Evolutionary conservation across 2,113 vertebrate species (phyloP), one percentile per base, ranked within the genome.

Genomic region (Mugil cephalus): DNA sequence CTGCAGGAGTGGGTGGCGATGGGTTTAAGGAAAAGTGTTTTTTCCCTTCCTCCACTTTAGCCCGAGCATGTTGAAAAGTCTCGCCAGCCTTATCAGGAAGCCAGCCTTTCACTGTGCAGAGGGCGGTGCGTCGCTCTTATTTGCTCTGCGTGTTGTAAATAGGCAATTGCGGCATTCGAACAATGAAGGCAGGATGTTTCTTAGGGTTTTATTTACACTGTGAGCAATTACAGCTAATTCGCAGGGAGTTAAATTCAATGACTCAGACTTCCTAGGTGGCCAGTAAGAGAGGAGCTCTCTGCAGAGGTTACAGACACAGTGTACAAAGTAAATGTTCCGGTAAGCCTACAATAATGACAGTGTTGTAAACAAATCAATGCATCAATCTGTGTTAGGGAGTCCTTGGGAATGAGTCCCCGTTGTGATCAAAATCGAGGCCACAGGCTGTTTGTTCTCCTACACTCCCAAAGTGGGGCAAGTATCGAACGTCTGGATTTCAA

Each of bases 401-500:
- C 58, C 66, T 53, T 30, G 60, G 53, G 15, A 18, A 52, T 17
- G 53, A 36, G 55, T 38, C 24, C 24, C 24, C 24, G 53, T 68
- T 69, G 3, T 2, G 69, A 55, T 46, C 56, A 40, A 60, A 55
- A 42, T 43, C 3, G 10, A 69, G 64, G 42, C 72, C 51, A 8
- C 10, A 18, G 79, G 80, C 69, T 30, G 7, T 86, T 83, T 76
- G 72, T 84, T 78, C 45, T 45, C 64, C 54, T 69, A 34, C 59
- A 21, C 59, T 71, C 21, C 35, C 62, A 78, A 90, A 88, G 74
- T 79, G 78, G 85, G 84, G 66, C 87, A 63, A 36, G 51, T 83
- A 88, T 87, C 7, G 89, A 91, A 17, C 55, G 45, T 79, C 38
- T 85, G 84, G 47, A 66, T 88, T 87, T 77, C 85, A 87, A 85